A percentile compares a stretch with the other conserved stretches of the same genome.
Evolutionary conservation across 1,140 invertebrate species (phyloP).

Genomic region (Drosophila rufa): DNA sequence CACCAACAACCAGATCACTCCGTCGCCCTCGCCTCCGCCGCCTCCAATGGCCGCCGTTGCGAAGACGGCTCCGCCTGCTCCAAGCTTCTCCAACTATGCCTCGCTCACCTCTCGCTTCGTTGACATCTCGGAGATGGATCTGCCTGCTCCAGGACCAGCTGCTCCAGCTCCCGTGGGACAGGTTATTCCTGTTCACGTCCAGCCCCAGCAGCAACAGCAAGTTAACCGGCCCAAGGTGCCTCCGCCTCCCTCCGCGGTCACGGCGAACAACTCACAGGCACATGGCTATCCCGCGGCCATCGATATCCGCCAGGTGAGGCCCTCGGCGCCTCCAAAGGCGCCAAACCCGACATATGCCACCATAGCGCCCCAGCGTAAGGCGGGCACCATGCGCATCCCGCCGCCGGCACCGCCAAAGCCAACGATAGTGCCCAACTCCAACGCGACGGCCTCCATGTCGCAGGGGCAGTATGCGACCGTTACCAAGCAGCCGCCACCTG

Average conservation of each 20-base stretch:
- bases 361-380: conserved; percentile 61
- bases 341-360: conserved; percentile 55
- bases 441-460: conserved; percentile 4
- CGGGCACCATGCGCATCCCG: conserved; percentile 54
- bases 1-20: conserved; percentile 60
- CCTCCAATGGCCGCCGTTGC: conserved; percentile 7
- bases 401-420: conserved; percentile 71
- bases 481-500: conserved; percentile 41
- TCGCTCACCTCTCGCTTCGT: conserved; percentile 62
- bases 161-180: conserved; percentile 5
- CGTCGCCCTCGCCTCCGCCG: conserved; percentile 61
- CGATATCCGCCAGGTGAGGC: conserved; percentile 40
- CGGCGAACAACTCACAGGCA: conserved; percentile 50
- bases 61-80: neutral
- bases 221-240: conserved; percentile 47
- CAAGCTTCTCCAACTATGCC: conserved; percentile 54
- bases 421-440: conserved; percentile 41
- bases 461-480: conserved; percentile 25
- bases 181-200: conserved; percentile 55
- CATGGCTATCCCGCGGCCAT: conserved; percentile 47
- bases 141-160: conserved; percentile 6
- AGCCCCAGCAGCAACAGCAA: conserved; percentile 29
- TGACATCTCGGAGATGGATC: conserved; percentile 63
- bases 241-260: conserved; percentile 68
- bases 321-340: conserved; percentile 15